phyloP scores from a whole-genome alignment of 2,113 vertebrate species.

The Cephalopholis sonnerati region DNA sequence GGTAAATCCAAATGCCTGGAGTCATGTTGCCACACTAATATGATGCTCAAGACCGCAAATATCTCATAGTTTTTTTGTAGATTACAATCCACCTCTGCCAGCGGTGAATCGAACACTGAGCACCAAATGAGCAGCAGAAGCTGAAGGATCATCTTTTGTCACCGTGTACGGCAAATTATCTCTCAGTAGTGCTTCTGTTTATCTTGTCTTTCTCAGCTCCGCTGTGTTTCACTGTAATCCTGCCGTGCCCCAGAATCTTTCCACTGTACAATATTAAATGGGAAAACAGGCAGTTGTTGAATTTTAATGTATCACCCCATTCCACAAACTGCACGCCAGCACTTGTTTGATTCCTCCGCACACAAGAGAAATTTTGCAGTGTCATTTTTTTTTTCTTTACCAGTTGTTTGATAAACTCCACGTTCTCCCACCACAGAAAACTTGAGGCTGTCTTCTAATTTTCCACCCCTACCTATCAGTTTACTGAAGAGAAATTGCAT shows the following conservation, averaged over 20 bases:
- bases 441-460: constrained; percentile 1
- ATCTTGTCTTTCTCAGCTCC: constrained; percentile 13
- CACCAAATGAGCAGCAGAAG: constrained; percentile 12
- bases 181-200: constrained; percentile 25
- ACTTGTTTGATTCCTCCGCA: constrained; percentile 27
- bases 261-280: constrained; percentile 28
- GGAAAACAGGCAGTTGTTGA: constrained; percentile 28
- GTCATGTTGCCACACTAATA: not conserved
- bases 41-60: not conserved
- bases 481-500: not conserved
- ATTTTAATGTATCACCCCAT: constrained; percentile 30
- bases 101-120: not conserved
- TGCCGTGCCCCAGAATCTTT: constrained; percentile 11
- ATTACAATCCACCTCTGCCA: not conserved
- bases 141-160: constrained; percentile 26
- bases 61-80: not conserved
- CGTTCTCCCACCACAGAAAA: constrained; percentile 6
- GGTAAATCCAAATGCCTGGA: constrained; percentile 16
- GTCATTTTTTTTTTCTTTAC: not conserved
- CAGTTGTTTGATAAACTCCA: constrained; percentile 27
- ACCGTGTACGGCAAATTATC: constrained; percentile 8
- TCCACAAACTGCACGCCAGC: constrained; percentile 37
- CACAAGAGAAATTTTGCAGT: constrained; percentile 6
- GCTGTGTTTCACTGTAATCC: constrained; percentile 25
- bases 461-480: constrained; percentile 9